These are phyloP conservation scores for Notolabrus celidotus DNA, from an alignment of 2,797 vertebrate genomes.

Conservation along the genomic window DNA sequence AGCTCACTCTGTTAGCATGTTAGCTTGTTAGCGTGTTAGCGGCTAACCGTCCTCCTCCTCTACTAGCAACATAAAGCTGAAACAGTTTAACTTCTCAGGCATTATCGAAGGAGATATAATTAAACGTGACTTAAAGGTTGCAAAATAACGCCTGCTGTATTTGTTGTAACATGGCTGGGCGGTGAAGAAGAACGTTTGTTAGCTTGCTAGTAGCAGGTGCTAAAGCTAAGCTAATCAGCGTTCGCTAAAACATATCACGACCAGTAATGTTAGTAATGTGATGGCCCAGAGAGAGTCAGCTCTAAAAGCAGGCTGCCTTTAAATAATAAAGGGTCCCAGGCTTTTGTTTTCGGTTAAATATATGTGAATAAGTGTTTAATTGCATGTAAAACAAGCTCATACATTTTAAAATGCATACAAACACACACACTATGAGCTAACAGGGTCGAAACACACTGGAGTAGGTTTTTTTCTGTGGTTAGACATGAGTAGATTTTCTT, in stretches of 20 bases:
- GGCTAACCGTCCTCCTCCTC: constrained; percentile 35
- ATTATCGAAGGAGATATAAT: background rate
- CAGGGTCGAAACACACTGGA: too few relatives aligned
- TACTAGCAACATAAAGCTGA: background rate
- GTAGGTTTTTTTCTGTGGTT: too few relatives aligned
- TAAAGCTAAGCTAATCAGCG: constrained; percentile 68
- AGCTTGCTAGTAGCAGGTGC: constrained; percentile 55
- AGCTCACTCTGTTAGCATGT: constrained; percentile 63
- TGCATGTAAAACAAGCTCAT: too few relatives aligned
- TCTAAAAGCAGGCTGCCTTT: too few relatives aligned
- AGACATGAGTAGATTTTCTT: too few relatives aligned
- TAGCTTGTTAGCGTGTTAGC: constrained; percentile 64
- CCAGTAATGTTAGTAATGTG: too few relatives aligned
- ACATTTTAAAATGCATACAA: too few relatives aligned
- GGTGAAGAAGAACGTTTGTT: constrained; percentile 81
- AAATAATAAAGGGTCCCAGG: too few relatives aligned
- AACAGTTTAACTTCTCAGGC: background rate
- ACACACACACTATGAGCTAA: too few relatives aligned
- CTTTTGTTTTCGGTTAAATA: too few relatives aligned
- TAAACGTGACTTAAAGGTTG: background rate
- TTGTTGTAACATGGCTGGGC: constrained; percentile 92
- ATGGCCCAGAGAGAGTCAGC: too few relatives aligned
- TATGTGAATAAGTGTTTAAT: too few relatives aligned
- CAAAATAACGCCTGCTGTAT: constrained; percentile 87
- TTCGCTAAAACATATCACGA: constrained; percentile 2